A percentile compares a stretch with the other conserved stretches of the same genome.
Evolutionary conservation across 2,113 vertebrate species (phyloP).

Genomic region (Crypturellus undulatus): DNA sequence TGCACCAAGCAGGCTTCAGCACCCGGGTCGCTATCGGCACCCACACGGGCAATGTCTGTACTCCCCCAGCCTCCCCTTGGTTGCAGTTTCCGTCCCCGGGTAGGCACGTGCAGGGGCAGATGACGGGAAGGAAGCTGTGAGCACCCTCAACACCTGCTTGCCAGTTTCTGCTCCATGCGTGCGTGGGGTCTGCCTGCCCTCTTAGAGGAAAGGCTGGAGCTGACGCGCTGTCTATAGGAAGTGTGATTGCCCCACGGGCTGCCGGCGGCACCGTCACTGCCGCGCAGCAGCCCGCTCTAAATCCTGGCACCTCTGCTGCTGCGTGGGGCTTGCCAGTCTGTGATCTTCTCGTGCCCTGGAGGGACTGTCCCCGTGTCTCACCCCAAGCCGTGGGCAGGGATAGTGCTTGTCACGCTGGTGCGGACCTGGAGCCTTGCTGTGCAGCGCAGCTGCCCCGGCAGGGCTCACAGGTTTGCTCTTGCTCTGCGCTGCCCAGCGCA

Average conservation of each 20-base stretch:
- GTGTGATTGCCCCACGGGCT: neutral
- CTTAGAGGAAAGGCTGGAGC: neutral
- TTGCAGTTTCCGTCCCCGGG: too few species aligned
- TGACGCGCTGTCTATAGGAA: neutral
- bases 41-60: neutral
- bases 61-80: neutral
- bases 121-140: neutral
- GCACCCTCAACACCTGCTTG: neutral
- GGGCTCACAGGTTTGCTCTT: neutral
- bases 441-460: too few species aligned
- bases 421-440: fast-evolving
- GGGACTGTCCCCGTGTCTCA: fast-evolving
- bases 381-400: neutral
- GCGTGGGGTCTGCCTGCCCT: fast-evolving
- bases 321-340: neutral
- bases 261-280: neutral
- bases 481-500: fast-evolving
- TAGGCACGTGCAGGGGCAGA: neutral
- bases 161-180: neutral
- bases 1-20: too few species aligned
- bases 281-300: neutral
- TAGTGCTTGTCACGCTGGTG: neutral
- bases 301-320: neutral
- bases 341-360: neutral
- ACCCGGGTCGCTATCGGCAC: neutral